Percentiles rank a stretch among this genome's conserved stretches.
These are phyloP conservation scores for Tragelaphus imberbis DNA, from an alignment of 2,113 vertebrate species.

Conservation along the genomic window DNA sequence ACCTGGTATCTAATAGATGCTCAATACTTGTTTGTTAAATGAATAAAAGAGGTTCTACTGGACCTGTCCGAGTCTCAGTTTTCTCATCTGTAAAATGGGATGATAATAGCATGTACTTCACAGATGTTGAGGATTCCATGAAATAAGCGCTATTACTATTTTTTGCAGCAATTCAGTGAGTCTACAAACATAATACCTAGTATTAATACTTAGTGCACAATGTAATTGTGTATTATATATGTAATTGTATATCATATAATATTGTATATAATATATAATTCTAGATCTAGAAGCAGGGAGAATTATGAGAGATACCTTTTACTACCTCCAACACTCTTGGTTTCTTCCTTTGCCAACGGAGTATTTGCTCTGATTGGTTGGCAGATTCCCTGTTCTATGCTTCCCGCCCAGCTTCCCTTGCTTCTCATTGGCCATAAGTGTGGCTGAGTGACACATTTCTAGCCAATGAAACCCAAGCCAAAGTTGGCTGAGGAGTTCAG, in stretches of 20 bases:
- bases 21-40: background rate
- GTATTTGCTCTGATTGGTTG: background rate
- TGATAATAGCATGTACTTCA: background rate
- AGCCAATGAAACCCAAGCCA: background rate
- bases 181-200: background rate
- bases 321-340: background rate
- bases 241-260: background rate
- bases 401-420: background rate
- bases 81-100: background rate
- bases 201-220: background rate
- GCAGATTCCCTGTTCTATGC: background rate
- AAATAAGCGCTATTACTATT: background rate
- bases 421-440: background rate
- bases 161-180: background rate
- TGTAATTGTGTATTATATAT: background rate
- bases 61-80: background rate
- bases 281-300: background rate
- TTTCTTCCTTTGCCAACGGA: background rate
- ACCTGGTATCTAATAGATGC: background rate
- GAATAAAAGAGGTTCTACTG: background rate
- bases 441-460: background rate
- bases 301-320: background rate
- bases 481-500: background rate
- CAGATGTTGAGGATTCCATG: background rate
- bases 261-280: background rate